A percentile compares a stretch with the other conserved stretches of the same genome.
phyloP scores from a whole-genome alignment of 2,113 vertebrate species.

The Xyliphius kryptos region DNA sequence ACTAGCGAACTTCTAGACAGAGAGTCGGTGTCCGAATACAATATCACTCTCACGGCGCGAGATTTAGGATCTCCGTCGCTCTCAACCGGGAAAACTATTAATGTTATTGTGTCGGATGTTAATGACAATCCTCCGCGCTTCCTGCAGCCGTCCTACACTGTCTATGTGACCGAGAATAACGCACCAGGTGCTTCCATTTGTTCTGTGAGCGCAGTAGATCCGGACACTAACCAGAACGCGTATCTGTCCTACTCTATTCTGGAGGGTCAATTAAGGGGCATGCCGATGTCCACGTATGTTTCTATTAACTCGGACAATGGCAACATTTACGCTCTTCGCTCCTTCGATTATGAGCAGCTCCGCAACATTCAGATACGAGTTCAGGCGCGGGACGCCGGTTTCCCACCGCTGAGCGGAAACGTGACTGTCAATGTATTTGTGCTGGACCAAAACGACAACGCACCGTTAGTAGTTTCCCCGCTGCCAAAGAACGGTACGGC shows the following conservation, averaged over 20 bases:
- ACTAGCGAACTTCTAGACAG: slow-evolving; percentile 80
- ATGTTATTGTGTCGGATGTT: slow-evolving; percentile 77
- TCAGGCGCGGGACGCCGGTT: slow-evolving; percentile 79
- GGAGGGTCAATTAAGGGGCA: slow-evolving; percentile 76
- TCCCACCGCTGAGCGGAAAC: slow-evolving; percentile 78
- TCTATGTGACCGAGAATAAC: slow-evolving; percentile 87
- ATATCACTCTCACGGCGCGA: slow-evolving; percentile 74
- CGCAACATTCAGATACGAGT: slow-evolving; percentile 82
- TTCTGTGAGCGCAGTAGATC: slow-evolving; percentile 77
- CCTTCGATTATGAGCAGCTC: slow-evolving; percentile 88
- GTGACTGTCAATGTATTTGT: slow-evolving; percentile 81
- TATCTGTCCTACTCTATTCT: slow-evolving; percentile 84
- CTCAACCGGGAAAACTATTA: slow-evolving; percentile 71
- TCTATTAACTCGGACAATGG: slow-evolving; percentile 88
- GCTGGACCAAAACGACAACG: slow-evolving; percentile 85
- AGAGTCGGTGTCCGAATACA: slow-evolving; percentile 74
- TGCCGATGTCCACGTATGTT: slow-evolving; percentile 86
- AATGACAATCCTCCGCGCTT: slow-evolving; percentile 88
- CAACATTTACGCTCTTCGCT: slow-evolving; percentile 85
- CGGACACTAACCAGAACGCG: slow-evolving; percentile 79
- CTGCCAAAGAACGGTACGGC: slow-evolving; percentile 73
- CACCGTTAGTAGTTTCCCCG: slow-evolving; percentile 75
- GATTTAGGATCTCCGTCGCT: slow-evolving; percentile 77
- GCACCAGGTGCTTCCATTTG: slow-evolving; percentile 85
- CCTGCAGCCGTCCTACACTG: slow-evolving; percentile 80